Conservation (phyloP, 1,140 invertebrate species). For the Hylaeus anthracinus region DNA sequence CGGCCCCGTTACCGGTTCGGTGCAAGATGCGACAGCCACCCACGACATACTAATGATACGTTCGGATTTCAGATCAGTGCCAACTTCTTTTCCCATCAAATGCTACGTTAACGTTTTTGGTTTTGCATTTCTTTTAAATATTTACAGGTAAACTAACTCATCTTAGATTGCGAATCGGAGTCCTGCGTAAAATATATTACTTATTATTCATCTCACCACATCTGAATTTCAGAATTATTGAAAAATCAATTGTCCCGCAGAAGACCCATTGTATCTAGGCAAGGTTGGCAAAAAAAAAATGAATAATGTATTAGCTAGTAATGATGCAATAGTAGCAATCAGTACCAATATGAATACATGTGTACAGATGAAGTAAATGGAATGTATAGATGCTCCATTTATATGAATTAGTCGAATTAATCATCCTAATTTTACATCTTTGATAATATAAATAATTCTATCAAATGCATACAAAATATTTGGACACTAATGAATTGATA, state of each 20-base stretch:
- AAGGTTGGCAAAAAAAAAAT: no score
- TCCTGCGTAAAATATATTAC: no score
- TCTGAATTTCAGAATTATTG: no score
- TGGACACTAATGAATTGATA: constrained; percentile 83
- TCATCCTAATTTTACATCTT: constrained; percentile 82
- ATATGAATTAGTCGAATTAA: constrained; percentile 82
- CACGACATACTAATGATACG: constrained; percentile 51
- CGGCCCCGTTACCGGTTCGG: constrained; percentile 35
- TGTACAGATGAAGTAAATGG: constrained; percentile 75
- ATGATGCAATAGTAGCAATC: no score
- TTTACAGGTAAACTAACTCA: no score
- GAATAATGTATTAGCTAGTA: no score
- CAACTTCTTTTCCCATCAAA: neutral
- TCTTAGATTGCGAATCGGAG: no score
- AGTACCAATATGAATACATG: constrained; percentile 79
- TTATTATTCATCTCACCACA: no score
- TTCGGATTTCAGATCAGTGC: constrained; percentile 23
- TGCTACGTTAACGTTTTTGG: neutral
- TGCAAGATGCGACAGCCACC: constrained; percentile 38
- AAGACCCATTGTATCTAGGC: no score
- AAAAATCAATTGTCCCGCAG: no score
- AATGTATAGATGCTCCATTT: constrained; percentile 82
- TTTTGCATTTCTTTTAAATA: no score
- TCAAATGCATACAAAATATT: constrained; percentile 82
- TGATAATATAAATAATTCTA: constrained; percentile 81